Percentiles rank a stretch among this genome's conserved stretches.
Evolutionary conservation across 2,888 invertebrate genomes (phyloP).

Genomic region (Luperina testacea): DNA sequence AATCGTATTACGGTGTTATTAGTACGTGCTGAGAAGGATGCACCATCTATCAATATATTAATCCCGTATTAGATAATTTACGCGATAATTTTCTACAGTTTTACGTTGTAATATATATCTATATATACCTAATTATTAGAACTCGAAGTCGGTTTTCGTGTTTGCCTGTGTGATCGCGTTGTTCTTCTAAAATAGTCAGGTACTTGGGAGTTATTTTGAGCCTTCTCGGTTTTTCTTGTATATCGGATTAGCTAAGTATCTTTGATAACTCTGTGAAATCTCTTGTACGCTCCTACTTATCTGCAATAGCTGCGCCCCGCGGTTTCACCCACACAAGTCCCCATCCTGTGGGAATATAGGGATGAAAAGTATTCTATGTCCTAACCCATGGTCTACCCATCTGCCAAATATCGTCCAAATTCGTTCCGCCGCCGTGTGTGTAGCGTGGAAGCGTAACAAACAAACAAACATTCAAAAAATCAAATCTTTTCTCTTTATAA

Average conservation of each 20-base stretch:
- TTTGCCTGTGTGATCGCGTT: not conserved
- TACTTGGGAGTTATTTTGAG: not conserved
- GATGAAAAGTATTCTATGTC: not conserved
- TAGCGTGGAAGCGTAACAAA: not conserved
- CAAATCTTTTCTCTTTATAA: not conserved
- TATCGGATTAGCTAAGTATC: not conserved
- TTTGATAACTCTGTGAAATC: not conserved
- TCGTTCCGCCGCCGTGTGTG: too few species aligned
- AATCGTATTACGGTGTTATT: constrained; percentile 32
- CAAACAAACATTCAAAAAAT: too few species aligned
- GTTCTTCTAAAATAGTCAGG: not conserved
- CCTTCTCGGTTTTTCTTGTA: not conserved
- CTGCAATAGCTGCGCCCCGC: not conserved
- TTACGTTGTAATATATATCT: not conserved
- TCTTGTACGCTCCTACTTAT: not conserved
- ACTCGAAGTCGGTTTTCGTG: not conserved
- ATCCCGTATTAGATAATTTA: constrained; percentile 7
- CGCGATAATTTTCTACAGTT: not conserved
- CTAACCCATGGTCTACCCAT: not conserved
- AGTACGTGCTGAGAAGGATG: not conserved
- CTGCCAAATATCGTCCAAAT: not conserved
- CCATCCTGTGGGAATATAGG: not conserved
- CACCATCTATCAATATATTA: constrained; percentile 10
- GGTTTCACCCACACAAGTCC: not conserved
- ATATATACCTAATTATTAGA: not conserved